phyloP scores from a whole-genome alignment of 2,113 vertebrate genomes.

The Macrotis lagotis region DNA sequence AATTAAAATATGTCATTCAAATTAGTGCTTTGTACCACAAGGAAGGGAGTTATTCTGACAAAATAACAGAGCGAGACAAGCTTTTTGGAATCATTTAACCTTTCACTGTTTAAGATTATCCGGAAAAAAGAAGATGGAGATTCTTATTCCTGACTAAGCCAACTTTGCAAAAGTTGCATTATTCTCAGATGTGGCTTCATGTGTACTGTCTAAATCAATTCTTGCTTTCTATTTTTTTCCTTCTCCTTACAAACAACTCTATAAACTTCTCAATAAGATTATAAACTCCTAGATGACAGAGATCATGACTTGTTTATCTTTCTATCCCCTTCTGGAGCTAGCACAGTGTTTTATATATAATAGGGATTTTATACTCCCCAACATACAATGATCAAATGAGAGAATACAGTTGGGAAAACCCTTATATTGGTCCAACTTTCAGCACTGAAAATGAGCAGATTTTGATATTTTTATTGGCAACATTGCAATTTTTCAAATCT shows the following conservation, averaged over 20 bases:
- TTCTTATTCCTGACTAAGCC: not conserved
- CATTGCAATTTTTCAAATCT: slow-evolving; percentile 4
- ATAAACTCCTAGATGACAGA: not conserved
- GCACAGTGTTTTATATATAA: not conserved
- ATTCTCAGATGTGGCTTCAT: not conserved
- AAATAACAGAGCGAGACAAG: not conserved
- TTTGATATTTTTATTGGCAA: slow-evolving; percentile 7
- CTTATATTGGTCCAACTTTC: slow-evolving; percentile 31
- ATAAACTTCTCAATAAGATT: not conserved
- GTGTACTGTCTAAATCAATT: not conserved
- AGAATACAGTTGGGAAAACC: slow-evolving; percentile 11
- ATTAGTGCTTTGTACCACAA: not conserved
- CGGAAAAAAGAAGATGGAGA: not conserved
- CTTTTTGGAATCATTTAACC: not conserved
- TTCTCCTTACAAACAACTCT: not conserved
- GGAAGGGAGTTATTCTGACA: not conserved
- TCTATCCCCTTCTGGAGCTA: not conserved
- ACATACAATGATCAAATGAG: not conserved
- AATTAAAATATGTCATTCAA: slow-evolving; percentile 7
- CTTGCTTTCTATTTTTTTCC: not conserved
- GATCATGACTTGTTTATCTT: not conserved
- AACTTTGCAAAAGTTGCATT: not conserved
- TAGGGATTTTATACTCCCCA: not conserved
- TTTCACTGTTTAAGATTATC: not conserved
- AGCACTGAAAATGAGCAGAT: slow-evolving; percentile 3